Evolutionary conservation across 2,113 vertebrate species (phyloP).

Genomic region (Cnemophilus loriae): DNA sequence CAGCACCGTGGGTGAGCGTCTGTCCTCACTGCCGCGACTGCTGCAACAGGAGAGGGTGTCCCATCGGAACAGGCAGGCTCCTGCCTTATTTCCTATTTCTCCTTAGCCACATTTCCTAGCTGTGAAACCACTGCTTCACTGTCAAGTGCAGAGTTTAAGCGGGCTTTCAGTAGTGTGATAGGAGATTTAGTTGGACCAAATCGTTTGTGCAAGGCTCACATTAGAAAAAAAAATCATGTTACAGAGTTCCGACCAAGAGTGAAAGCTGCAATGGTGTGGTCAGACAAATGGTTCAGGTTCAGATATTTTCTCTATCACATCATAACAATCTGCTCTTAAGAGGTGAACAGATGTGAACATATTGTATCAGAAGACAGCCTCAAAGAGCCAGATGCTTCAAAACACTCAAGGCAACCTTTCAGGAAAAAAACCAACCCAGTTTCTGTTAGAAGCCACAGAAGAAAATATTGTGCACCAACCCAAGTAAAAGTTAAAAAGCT

Average conservation of each 20-base stretch:
- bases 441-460: not conserved
- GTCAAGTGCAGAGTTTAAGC: not conserved
- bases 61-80: not conserved
- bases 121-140: not conserved
- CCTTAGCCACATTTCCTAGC: not conserved
- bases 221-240: not conserved
- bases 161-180: not conserved
- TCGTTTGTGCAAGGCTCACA: not conserved
- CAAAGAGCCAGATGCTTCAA: not conserved
- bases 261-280: not conserved
- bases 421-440: not conserved
- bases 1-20: not conserved
- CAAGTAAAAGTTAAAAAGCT: not conserved
- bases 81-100: not conserved
- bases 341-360: not conserved
- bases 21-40: not conserved
- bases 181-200: not conserved
- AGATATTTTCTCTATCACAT: not conserved
- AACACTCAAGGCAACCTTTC: not conserved
- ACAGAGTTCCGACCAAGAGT: not conserved
- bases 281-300: not conserved
- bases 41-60: not conserved
- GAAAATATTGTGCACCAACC: not conserved
- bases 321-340: not conserved
- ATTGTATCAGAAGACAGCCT: not conserved